These are phyloP conservation scores for Dromius quadrimaculatus DNA, from an alignment of 2,888 invertebrate genomes.

Conservation along the genomic window DNA sequence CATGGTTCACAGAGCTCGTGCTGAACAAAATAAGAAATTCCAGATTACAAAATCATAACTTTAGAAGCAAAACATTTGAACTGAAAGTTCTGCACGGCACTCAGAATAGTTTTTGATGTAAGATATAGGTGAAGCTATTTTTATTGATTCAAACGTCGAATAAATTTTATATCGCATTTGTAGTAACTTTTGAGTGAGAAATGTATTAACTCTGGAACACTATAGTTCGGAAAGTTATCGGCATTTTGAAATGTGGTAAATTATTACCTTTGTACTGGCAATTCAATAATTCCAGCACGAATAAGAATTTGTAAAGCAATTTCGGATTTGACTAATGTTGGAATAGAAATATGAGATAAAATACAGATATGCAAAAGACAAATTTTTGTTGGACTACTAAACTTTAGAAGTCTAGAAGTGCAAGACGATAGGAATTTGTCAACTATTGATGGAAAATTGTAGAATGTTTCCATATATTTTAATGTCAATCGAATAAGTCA, in stretches of 20 bases:
- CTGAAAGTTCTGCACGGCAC: background rate
- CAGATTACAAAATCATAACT: slow-evolving; percentile 3
- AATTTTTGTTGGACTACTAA: no score
- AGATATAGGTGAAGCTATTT: background rate
- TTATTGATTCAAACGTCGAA: slow-evolving; percentile 7
- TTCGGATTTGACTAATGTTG: no score
- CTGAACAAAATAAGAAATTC: background rate
- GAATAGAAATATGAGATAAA: no score
- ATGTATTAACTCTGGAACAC: background rate
- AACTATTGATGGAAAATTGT: no score
- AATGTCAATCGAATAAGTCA: no score
- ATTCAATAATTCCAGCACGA: no score
- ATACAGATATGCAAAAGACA: no score
- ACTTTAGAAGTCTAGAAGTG: no score
- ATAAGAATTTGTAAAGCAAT: no score
- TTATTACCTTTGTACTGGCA: no score
- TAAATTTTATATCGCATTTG: background rate
- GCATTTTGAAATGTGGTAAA: background rate
- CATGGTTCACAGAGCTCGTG: background rate
- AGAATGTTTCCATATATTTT: no score
- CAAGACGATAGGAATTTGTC: no score
- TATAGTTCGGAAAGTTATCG: background rate
- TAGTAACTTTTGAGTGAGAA: background rate
- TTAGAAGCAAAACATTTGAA: background rate
- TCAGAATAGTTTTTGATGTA: background rate